These are phyloP conservation scores for Crocidura indochinensis DNA, from an alignment of 2,797 vertebrate genomes.

Conservation along the genomic window DNA sequence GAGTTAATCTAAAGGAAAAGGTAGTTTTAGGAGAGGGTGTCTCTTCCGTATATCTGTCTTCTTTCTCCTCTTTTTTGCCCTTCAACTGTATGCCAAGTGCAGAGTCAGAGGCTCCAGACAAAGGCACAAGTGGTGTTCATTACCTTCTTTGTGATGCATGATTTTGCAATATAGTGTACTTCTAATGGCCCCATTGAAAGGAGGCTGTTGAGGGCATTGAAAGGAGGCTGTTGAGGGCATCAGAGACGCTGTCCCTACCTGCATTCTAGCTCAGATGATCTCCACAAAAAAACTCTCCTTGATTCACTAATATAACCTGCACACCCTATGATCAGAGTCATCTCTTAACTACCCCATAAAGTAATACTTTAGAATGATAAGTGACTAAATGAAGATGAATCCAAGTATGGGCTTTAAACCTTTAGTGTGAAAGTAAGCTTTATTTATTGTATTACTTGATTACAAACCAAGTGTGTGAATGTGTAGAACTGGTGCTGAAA, in stretches of 20 bases:
- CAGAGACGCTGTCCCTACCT: constrained; percentile 78
- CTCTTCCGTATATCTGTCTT: background rate
- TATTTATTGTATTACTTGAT: too few species aligned
- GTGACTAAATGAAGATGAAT: background rate
- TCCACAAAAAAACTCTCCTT: constrained; percentile 17
- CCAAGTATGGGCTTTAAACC: constrained; percentile 76
- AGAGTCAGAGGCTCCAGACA: background rate
- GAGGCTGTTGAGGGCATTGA: constrained; percentile 78
- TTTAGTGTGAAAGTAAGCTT: constrained; percentile 45
- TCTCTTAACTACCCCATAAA: background rate
- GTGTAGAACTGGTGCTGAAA: background rate
- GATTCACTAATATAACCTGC: background rate
- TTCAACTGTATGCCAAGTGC: constrained; percentile 31
- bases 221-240: constrained; percentile 81
- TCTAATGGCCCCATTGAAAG: constrained; percentile 80
- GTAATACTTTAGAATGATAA: constrained; percentile 24
- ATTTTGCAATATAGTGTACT: constrained; percentile 47
- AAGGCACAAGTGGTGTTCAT: constrained; percentile 4
- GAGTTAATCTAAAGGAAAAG: constrained; percentile 67
- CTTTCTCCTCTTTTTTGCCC: constrained; percentile 44
- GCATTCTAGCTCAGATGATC: constrained; percentile 81
- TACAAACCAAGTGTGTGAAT: background rate
- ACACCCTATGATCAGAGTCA: background rate
- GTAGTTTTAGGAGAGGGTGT: constrained; percentile 72
- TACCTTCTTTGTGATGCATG: constrained; percentile 28